Evolutionary conservation across 2,797 vertebrate genomes (phyloP).

Genomic region (Euthynnus affinis): DNA sequence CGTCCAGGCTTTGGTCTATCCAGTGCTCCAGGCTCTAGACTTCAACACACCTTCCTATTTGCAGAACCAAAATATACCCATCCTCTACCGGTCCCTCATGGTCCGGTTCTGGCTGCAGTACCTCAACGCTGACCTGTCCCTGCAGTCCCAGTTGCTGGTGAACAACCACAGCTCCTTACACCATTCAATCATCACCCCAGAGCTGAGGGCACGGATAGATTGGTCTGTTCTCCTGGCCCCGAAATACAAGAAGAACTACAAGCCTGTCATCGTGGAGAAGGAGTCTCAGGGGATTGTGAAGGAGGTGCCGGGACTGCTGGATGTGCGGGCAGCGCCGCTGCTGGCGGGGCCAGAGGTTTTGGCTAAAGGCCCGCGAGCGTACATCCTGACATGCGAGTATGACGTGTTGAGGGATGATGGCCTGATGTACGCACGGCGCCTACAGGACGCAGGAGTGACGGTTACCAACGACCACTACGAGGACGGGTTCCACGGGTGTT

Average conservation of each 20-base stretch:
- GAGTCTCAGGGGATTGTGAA: conserved; percentile 79
- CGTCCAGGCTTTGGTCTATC: conserved; percentile 94
- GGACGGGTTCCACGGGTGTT: conserved; percentile 94
- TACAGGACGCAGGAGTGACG: conserved; percentile 89
- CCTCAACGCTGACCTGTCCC: conserved; percentile 83
- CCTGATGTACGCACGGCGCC: conserved; percentile 91
- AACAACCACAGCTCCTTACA: conserved; percentile 94
- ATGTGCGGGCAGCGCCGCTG: conserved; percentile 88
- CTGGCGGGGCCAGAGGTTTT: conserved; percentile 87
- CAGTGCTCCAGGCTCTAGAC: conserved; percentile 93
- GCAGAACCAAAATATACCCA: conserved; percentile 88
- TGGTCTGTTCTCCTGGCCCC: conserved; percentile 90
- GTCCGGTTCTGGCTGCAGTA: conserved; percentile 93
- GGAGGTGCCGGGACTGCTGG: conserved; percentile 88
- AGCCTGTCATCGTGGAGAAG: conserved; percentile 78
- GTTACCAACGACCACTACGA: conserved; percentile 91
- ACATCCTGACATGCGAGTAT: conserved; percentile 92
- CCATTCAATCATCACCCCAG: conserved; percentile 73
- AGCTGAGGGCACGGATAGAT: conserved; percentile 86
- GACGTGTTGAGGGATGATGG: conserved; percentile 96
- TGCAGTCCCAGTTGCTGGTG: conserved; percentile 82
- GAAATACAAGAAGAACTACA: conserved; percentile 85
- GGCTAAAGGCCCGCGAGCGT: conserved; percentile 88
- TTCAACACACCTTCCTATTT: conserved; percentile 96
- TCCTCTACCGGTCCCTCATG: conserved; percentile 88